A percentile compares a stretch with the other conserved stretches of the same genome.
Evolutionary conservation across 2,888 invertebrate species (phyloP).

Genomic region (Amblyjoppa fuscipennis): DNA sequence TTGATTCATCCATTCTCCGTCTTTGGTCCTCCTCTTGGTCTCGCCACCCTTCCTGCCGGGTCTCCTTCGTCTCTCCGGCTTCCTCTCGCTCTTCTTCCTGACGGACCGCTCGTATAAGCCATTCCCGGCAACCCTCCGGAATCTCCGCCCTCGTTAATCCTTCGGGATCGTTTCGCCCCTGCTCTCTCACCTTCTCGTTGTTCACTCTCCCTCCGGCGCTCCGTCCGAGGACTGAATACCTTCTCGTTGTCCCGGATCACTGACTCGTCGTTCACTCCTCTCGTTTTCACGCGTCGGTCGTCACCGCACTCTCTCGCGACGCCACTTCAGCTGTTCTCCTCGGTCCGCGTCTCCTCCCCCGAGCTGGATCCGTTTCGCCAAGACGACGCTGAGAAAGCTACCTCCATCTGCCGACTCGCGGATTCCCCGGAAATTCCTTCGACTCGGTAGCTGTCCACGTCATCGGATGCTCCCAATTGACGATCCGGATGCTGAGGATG

Average conservation of each 20-base stretch:
- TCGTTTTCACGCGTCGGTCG: conserved; percentile 60
- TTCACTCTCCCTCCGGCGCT: conserved; percentile 21
- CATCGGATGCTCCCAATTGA: not conserved
- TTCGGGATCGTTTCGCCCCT: conserved; percentile 53
- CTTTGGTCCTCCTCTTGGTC: not conserved
- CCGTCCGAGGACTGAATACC: conserved; percentile 45
- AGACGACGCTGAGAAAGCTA: not conserved
- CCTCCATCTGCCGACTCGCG: not conserved
- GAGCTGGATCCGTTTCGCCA: conserved; percentile 11
- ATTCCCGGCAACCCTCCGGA: conserved; percentile 46
- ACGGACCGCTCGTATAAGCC: conserved; percentile 43
- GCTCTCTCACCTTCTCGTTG: conserved; percentile 16
- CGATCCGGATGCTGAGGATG: not conserved
- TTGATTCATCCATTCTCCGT: conserved; percentile 20
- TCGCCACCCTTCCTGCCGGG: conserved; percentile 21
- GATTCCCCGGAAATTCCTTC: conserved; percentile 17
- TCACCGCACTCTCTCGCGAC: conserved; percentile 13
- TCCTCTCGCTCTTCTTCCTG: conserved; percentile 7
- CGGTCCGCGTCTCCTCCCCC: not conserved
- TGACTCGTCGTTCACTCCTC: conserved; percentile 27
- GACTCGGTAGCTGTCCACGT: not conserved
- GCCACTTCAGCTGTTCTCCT: conserved; percentile 5
- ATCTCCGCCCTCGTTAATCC: conserved; percentile 60
- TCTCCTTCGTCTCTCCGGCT: conserved; percentile 1
- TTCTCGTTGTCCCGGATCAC: conserved; percentile 53